A percentile compares a stretch with the other conserved stretches of the same genome.
Conservation (phyloP, 2,888 invertebrate genomes). For the Leptinotarsa peninsularis region DNA sequence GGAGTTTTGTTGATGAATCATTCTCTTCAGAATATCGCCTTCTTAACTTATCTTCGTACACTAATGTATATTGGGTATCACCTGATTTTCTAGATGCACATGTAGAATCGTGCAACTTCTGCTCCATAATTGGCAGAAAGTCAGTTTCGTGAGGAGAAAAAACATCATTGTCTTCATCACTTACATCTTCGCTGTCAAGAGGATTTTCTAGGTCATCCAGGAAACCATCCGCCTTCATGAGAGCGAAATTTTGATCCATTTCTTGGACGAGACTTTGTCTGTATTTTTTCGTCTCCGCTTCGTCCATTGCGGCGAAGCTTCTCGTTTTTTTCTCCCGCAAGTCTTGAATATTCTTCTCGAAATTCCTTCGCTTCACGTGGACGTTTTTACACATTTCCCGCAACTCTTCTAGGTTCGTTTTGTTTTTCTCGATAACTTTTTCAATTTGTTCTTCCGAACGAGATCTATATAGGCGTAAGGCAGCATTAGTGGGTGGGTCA, state of each 20-base stretch:
- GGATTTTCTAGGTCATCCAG: conserved; percentile 42
- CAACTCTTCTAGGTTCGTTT: conserved; percentile 14
- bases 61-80: neutral
- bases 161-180: neutral
- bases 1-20: too few relatives aligned
- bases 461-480: neutral
- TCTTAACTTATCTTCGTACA: neutral
- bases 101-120: neutral
- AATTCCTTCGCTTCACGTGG: conserved; percentile 26
- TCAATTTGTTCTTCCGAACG: neutral
- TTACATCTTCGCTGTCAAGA: neutral
- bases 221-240: conserved; percentile 50
- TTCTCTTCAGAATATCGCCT: neutral
- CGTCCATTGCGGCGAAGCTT: conserved; percentile 46
- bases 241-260: conserved; percentile 49
- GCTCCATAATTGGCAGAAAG: neutral
- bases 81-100: neutral
- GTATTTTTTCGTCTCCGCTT: conserved; percentile 47
- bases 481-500: neutral
- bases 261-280: conserved; percentile 44
- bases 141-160: conserved; percentile 2
- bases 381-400: neutral
- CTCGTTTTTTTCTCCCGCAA: conserved; percentile 32
- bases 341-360: conserved; percentile 22
- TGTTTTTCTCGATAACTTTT: neutral